phyloP scores from a whole-genome alignment of 1,140 invertebrate genomes.

The Drosophila obscura region DNA sequence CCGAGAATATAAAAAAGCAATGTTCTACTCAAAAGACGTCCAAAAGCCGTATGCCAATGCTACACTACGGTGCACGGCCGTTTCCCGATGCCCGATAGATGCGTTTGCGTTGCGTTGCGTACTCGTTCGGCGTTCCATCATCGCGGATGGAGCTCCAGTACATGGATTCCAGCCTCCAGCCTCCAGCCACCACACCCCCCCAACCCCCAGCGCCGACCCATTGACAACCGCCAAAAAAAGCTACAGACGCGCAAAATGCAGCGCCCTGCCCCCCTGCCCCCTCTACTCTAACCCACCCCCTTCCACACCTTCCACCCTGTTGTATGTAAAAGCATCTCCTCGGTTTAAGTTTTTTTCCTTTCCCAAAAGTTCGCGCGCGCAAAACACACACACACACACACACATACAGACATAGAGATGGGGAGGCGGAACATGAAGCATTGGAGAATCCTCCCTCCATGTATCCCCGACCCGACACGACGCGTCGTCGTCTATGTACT shows the following conservation, averaged over 20 bases:
- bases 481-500: conserved; percentile 59
- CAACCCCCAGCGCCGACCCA: conserved; percentile 4
- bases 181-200: background rate
- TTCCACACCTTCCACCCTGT: background rate
- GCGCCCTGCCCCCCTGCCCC: conserved; percentile 11
- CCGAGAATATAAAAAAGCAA: conserved; percentile 84
- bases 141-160: conserved; percentile 16
- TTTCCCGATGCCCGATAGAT: conserved; percentile 72
- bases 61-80: conserved; percentile 69
- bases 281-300: background rate
- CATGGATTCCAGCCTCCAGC: conserved; percentile 28
- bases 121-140: conserved; percentile 80
- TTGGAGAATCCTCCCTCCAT: conserved; percentile 20
- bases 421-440: background rate
- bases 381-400: conserved; percentile 47
- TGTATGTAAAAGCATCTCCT: conserved; percentile 71
- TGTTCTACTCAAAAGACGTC: conserved; percentile 84
- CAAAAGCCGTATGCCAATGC: conserved; percentile 81
- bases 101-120: conserved; percentile 48
- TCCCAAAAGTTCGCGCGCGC: conserved; percentile 73
- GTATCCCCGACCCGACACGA: conserved; percentile 9
- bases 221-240: conserved; percentile 66
- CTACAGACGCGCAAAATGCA: conserved; percentile 74
- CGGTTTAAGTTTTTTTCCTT: conserved; percentile 77
- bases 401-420: conserved; percentile 9